Evolutionary conservation across 2,888 invertebrate genomes (phyloP).

Genomic region (Melitaea athalia): DNA sequence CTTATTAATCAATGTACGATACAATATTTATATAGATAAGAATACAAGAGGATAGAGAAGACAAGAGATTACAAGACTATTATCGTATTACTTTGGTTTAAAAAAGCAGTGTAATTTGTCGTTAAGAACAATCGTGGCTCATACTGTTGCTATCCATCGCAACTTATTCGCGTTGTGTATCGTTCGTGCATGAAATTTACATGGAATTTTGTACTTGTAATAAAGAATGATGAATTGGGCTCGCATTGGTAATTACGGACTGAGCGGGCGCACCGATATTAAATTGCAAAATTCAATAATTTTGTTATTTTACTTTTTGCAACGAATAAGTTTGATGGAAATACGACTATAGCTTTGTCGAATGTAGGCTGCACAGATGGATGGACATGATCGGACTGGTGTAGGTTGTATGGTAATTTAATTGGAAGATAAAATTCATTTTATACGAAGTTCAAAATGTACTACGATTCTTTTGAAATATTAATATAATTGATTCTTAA

Average conservation of each 20-base stretch:
- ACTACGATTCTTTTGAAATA: neutral
- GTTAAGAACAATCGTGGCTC: slow-evolving; percentile 22
- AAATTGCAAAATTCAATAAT: slow-evolving; percentile 77
- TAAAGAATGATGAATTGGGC: slow-evolving; percentile 81
- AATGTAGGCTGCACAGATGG: neutral
- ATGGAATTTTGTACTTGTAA: slow-evolving; percentile 80
- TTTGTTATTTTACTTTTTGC: slow-evolving; percentile 61
- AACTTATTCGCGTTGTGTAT: slow-evolving; percentile 66
- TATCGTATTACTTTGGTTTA: neutral
- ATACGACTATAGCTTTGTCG: slow-evolving; percentile 34
- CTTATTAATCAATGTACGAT: neutral
- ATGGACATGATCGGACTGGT: neutral
- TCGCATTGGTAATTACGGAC: slow-evolving; percentile 79
- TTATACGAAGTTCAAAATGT: neutral
- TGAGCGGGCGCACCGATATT: slow-evolving; percentile 69
- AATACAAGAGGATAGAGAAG: neutral
- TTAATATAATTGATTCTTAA: neutral
- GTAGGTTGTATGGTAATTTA: neutral
- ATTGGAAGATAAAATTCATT: neutral
- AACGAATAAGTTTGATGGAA: slow-evolving; percentile 39
- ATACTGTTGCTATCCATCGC: slow-evolving; percentile 70
- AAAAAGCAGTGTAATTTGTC: neutral
- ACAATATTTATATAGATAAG: neutral
- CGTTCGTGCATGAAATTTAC: slow-evolving; percentile 76
- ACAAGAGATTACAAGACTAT: neutral